Evolutionary conservation across 2,888 invertebrate species (phyloP), one percentile per base, ranked within the genome.

Genomic region (Pinctada fucata): DNA sequence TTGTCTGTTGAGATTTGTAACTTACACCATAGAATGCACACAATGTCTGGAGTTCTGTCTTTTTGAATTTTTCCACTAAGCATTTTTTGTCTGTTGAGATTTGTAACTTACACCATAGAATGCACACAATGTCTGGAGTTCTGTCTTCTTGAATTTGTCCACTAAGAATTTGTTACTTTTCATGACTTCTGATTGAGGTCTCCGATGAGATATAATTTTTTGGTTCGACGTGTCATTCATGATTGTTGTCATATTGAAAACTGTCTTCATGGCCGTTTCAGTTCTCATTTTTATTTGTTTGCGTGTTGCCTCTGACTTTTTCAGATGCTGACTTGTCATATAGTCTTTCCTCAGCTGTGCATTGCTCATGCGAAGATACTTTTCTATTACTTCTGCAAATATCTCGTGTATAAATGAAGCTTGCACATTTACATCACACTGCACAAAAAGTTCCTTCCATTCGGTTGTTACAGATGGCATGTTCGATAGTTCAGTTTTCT

Each of bases 201-300:
- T 68, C 50, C 50, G 63, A 47, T 78, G 73, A 0, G 69, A 78
- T 31, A 50, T 69, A 31, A 63, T 50, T 50, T 73, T 64, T 3
- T 69, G 13, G 50, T 51, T n/a, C 49, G 73, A 8, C 5, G 3
- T 49, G 50, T 78, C 72, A 4, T 10, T 48, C 50, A 31, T 31
- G 31, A 73, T 63, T 8, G 63, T 63, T 16, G 67, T 49, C 13
- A 69, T 45, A 67, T 63, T 73, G 50, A 70, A 76, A 4, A 8
- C 10, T 13, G 45, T 13, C 52, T n/a, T 45, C 8, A 31, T 48
- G 16, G 3, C 16, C 3, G 16, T 31, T 8, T 70, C 31, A 16
- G 51, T 69, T 10, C 69, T 13, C 68, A 78, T 78, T 73, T 73
- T 73, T 47, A 78, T 78, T 63, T 70, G 73, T 31, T 78, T 78